Evolutionary conservation across 2,888 invertebrate species (phyloP).

Genomic region (Dynastes maya): DNA sequence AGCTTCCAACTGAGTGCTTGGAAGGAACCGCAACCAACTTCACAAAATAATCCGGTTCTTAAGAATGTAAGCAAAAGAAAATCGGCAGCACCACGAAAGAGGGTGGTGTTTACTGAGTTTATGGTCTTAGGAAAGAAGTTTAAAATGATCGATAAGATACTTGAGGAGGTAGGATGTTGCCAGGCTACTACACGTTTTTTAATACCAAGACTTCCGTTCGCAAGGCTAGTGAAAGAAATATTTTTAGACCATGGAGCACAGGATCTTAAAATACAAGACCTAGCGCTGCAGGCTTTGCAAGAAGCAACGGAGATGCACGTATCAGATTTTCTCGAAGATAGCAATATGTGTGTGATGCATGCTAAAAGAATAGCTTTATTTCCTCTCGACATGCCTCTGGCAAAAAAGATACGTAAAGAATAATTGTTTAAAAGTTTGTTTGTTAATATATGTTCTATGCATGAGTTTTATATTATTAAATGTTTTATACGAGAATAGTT

Average conservation of each 20-base stretch:
- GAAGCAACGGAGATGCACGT: constrained; percentile 71
- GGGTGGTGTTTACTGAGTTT: constrained; percentile 5
- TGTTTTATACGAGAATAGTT: too few species aligned
- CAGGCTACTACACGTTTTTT: constrained; percentile 62
- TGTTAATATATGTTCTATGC: too few species aligned
- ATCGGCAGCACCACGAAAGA: neutral
- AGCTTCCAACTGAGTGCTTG: neutral
- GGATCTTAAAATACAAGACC: constrained; percentile 62
- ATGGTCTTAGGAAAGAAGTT: constrained; percentile 48
- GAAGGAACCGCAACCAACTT: neutral
- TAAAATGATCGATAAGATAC: constrained; percentile 44
- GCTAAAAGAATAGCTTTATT: constrained; percentile 70
- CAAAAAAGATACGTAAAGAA: neutral
- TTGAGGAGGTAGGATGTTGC: constrained; percentile 62
- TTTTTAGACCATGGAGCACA: constrained; percentile 62
- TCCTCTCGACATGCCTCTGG: constrained; percentile 69
- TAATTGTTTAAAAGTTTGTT: too few species aligned
- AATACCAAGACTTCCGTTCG: constrained; percentile 69
- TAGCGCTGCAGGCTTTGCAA: constrained; percentile 71
- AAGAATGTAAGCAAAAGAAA: constrained; percentile 1
- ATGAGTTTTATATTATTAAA: too few species aligned
- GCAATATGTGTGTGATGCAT: constrained; percentile 68
- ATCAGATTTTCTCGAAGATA: constrained; percentile 71
- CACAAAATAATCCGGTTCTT: neutral
- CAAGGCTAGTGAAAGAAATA: constrained; percentile 56